phyloP scores from a whole-genome alignment of 2,888 invertebrate species.

The Hanleya hanleyi region DNA sequence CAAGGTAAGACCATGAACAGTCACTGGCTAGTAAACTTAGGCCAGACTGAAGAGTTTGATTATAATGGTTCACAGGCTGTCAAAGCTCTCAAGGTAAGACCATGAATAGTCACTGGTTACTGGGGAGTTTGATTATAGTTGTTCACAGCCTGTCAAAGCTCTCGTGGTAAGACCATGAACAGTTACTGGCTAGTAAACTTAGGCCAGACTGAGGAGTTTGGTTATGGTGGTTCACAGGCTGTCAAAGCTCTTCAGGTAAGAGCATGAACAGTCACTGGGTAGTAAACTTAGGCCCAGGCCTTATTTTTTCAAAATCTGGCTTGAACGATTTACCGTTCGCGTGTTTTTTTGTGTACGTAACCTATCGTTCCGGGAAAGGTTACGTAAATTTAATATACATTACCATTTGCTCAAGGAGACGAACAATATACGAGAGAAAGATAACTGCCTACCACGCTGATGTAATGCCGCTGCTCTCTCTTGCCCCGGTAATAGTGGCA shows the following conservation, averaged over 20 bases:
- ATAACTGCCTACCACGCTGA: no score
- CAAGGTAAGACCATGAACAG: conserved; percentile 53
- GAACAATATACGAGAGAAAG: no score
- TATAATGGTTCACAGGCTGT: conserved; percentile 68
- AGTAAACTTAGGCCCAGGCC: no score
- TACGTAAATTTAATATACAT: no score
- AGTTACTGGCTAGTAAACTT: no score
- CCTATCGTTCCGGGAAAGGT: no score
- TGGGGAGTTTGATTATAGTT: conserved; percentile 37
- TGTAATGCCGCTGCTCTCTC: no score
- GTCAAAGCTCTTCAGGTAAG: conserved; percentile 62
- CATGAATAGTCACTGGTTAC: background rate
- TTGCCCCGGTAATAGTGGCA: no score
- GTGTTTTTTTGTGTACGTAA: no score
- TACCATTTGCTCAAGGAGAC: no score
- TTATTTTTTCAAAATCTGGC: conserved; percentile 67
- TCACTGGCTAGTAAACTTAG: no score
- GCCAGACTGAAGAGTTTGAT: conserved; percentile 68
- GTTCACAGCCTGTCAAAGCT: conserved; percentile 66
- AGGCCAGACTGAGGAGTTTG: conserved; percentile 68
- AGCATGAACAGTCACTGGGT: no score
- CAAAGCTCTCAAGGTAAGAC: conserved; percentile 57
- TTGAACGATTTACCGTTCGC: conserved; percentile 67
- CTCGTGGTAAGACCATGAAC: conserved; percentile 43
- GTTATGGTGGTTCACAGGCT: conserved; percentile 67